Evolutionary conservation across 64 coral and sea anemone genomes (phyloP).

Genomic region (Stichodactyla helianthus): DNA sequence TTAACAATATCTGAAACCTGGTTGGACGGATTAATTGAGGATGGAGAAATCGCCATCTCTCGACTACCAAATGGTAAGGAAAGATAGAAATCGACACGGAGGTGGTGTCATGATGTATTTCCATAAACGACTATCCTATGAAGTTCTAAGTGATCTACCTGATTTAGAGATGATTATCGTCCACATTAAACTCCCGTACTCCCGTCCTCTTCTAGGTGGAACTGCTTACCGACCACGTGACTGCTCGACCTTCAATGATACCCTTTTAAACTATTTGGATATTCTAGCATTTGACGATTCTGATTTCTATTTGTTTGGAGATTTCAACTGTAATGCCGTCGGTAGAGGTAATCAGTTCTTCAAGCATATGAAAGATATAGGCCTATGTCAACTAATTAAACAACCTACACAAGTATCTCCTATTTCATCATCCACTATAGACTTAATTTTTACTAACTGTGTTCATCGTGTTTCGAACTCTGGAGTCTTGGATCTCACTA

Average conservation of each 20-base stretch:
- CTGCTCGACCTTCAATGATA: constrained; percentile 2
- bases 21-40: constrained; percentile 13
- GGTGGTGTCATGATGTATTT: constrained; percentile 45
- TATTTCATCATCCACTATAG: constrained; percentile 25
- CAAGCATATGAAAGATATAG: too few relatives aligned
- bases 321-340: too few relatives aligned
- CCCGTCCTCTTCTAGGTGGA: neutral
- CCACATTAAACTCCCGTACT: neutral
- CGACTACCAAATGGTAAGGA: constrained; percentile 19
- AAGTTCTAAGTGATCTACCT: neutral
- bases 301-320: constrained; percentile 41
- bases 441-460: constrained; percentile 30
- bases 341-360: too few relatives aligned
- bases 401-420: constrained; percentile 29
- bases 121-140: neutral
- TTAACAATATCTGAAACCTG: constrained; percentile 36
- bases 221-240: neutral
- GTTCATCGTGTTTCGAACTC: constrained; percentile 25
- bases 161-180: too few relatives aligned
- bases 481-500: constrained; percentile 12
- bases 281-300: constrained; percentile 15
- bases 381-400: neutral
- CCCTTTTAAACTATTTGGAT: constrained; percentile 16
- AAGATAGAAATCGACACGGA: constrained; percentile 22
- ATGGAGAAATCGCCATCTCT: constrained; percentile 4